Conservation (phyloP, 2,113 vertebrate species). For the Dicerorhinus sumatrensis region DNA sequence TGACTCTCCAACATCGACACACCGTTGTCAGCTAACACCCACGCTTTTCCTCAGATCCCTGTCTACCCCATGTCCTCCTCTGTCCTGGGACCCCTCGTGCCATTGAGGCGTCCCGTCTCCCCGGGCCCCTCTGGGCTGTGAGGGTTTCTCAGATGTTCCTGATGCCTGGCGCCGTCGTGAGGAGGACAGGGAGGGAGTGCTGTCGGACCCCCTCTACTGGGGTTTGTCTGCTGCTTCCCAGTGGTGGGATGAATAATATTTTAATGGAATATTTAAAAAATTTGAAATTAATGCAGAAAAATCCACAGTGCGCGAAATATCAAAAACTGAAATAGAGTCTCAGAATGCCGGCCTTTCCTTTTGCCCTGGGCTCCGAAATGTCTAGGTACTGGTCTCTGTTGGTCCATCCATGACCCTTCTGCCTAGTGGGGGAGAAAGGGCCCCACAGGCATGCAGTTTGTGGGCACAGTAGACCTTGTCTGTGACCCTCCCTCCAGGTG, state of each 20-base stretch:
- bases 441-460: too few species aligned
- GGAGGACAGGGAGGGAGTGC: neutral
- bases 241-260: neutral
- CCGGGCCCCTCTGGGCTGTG: neutral
- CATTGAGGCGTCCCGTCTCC: neutral
- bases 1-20: fast-evolving
- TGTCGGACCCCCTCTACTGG: neutral
- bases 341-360: too few species aligned
- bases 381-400: too few species aligned
- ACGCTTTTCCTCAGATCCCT: neutral
- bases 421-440: too few species aligned
- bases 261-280: neutral
- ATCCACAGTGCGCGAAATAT: too few species aligned
- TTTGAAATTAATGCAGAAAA: too few species aligned
- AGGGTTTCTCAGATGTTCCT: fast-evolving
- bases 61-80: too few species aligned
- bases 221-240: neutral
- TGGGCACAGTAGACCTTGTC: neutral
- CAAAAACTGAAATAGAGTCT: too few species aligned
- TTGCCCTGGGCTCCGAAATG: too few species aligned
- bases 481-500: neutral
- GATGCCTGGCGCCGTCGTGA: neutral
- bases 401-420: too few species aligned
- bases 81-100: neutral
- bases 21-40: neutral